A percentile compares a stretch with the other conserved stretches of the same genome.
Evolutionary conservation across 1,140 invertebrate species (phyloP).

Genomic region (Lamellibrachia luymesi): DNA sequence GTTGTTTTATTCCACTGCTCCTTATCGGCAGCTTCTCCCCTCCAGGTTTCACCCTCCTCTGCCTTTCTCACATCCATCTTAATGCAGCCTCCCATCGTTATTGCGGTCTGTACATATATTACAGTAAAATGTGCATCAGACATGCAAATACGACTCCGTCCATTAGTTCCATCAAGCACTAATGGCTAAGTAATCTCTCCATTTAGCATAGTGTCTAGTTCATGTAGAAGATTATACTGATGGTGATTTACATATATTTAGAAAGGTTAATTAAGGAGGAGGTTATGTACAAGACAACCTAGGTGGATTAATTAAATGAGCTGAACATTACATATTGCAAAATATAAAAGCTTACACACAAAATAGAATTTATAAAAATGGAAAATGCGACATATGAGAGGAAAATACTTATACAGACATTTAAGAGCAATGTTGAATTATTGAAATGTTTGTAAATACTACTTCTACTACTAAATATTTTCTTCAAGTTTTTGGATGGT

Average conservation of each 20-base stretch:
- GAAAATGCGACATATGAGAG: not conserved
- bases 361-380: not conserved
- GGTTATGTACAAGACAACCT: not conserved
- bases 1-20: too few relatives aligned
- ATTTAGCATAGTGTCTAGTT: not conserved
- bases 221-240: not conserved
- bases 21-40: too few relatives aligned
- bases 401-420: too few relatives aligned
- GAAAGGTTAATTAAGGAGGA: not conserved
- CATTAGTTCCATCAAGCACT: not conserved
- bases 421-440: too few relatives aligned
- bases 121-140: not conserved
- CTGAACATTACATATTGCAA: not conserved
- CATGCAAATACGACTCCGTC: not conserved
- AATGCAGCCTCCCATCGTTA: too few relatives aligned
- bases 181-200: not conserved
- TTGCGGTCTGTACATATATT: not conserved
- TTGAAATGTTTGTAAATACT: too few relatives aligned
- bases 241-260: not conserved
- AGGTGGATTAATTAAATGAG: not conserved
- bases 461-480: too few relatives aligned
- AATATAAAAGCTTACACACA: too few relatives aligned
- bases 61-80: too few relatives aligned
- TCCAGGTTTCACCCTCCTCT: too few relatives aligned
- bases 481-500: too few relatives aligned